Evolutionary conservation across 1,140 invertebrate species (phyloP).

Genomic region (Agraylea sexmaculata): DNA sequence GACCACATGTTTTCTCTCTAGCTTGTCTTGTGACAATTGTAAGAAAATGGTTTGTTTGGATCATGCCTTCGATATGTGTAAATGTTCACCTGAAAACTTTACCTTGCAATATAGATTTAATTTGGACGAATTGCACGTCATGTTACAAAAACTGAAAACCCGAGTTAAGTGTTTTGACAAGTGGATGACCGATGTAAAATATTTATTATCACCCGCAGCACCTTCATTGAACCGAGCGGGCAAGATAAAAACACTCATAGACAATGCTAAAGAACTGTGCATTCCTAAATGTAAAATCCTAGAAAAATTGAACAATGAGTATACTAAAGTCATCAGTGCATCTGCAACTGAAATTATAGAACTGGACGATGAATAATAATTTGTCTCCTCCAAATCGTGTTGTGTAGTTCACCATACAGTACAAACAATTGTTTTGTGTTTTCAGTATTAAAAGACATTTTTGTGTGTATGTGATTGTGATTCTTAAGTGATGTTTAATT

Average conservation of each 20-base stretch:
- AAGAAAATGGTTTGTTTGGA: conserved; percentile 76
- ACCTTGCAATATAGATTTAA: conserved; percentile 83
- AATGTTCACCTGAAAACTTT: conserved; percentile 68
- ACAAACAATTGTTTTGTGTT: conserved; percentile 15
- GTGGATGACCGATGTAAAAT: conserved; percentile 77
- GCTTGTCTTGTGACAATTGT: conserved; percentile 77
- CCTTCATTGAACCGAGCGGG: conserved; percentile 53
- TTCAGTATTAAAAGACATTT: too few species aligned
- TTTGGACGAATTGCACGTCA: conserved; percentile 80
- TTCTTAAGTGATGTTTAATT: too few species aligned
- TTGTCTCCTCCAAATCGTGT: neutral
- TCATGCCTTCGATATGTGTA: conserved; percentile 76
- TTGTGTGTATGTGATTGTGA: too few species aligned
- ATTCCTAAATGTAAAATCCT: conserved; percentile 38
- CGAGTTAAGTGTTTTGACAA: conserved; percentile 86
- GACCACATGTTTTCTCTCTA: conserved; percentile 94
- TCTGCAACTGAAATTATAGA: conserved; percentile 31
- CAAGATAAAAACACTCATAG: conserved; percentile 43
- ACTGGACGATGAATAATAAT: conserved; percentile 25
- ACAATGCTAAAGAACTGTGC: conserved; percentile 37
- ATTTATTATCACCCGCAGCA: conserved; percentile 65
- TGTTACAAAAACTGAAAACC: conserved; percentile 80
- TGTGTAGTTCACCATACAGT: conserved; percentile 14
- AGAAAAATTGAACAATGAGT: conserved; percentile 32
- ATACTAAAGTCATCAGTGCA: conserved; percentile 30